Evolutionary conservation across 2,797 vertebrate genomes (phyloP).

Genomic region (Acrocephalus scirpaceus): DNA sequence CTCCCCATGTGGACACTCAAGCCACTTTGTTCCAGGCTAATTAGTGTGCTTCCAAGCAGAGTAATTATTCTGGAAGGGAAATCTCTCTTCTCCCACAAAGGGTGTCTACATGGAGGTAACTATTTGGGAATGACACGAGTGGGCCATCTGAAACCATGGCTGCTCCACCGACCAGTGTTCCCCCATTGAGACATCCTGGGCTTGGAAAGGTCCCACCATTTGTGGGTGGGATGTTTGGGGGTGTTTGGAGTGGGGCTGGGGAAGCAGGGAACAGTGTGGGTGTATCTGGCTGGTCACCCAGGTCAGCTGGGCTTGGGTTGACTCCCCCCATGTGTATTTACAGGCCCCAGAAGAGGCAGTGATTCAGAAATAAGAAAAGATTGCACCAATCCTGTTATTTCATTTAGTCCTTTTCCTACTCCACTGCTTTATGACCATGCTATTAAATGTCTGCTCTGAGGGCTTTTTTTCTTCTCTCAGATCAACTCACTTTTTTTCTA

Average conservation of each 20-base stretch:
- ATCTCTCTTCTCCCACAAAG: constrained; percentile 37
- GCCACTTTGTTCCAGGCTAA: constrained; percentile 66
- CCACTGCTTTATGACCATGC: neutral
- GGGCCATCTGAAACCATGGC: neutral
- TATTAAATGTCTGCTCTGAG: constrained; percentile 23
- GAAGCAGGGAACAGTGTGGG: neutral
- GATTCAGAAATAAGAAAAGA: neutral
- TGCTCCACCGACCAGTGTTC: fast-evolving
- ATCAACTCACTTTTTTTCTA: neutral
- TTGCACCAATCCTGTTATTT: neutral
- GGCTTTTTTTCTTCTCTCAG: neutral
- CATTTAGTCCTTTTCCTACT: neutral
- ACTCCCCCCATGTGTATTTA: neutral
- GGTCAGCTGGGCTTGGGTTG: neutral
- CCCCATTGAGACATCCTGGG: neutral
- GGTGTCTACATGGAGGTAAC: neutral
- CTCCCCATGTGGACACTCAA: constrained; percentile 36
- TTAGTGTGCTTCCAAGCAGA: constrained; percentile 63
- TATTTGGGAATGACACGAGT: neutral
- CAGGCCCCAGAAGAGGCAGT: neutral
- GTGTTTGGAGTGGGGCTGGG: neutral
- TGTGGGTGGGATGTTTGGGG: neutral
- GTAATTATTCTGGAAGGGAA: constrained; percentile 59
- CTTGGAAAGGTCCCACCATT: neutral
- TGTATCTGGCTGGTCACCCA: neutral